Evolutionary conservation across 2,113 vertebrate genomes (phyloP).

Genomic region (Panthera leo): DNA sequence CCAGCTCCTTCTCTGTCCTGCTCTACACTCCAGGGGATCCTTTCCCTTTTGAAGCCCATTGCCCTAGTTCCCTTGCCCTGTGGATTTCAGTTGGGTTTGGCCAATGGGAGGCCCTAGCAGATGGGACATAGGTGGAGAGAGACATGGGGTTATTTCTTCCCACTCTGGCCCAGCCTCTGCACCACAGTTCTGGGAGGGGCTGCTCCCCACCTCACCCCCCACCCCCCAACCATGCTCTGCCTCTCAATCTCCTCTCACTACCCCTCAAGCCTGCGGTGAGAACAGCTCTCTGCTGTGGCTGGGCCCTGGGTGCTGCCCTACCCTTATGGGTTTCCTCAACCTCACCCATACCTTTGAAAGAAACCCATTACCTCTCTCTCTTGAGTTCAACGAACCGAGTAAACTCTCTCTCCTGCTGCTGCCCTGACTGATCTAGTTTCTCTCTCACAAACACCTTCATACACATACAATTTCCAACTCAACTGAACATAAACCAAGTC

Average conservation of each 20-base stretch:
- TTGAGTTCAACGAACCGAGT: background rate
- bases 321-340: background rate
- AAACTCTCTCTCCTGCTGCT: background rate
- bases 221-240: background rate
- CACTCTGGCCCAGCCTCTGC: background rate
- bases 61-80: background rate
- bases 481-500: background rate
- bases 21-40: background rate
- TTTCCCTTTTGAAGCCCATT: background rate
- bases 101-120: background rate
- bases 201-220: too few relatives aligned
- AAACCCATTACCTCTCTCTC: background rate
- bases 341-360: background rate
- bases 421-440: background rate
- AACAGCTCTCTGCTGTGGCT: background rate
- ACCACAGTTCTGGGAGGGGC: background rate
- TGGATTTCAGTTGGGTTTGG: background rate
- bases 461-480: background rate
- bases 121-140: background rate
- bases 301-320: accelerated
- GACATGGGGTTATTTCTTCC: background rate
- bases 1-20: background rate
- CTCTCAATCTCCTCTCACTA: background rate
- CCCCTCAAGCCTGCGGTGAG: too few relatives aligned
- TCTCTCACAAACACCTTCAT: background rate